Conservation (phyloP, 1,140 invertebrate genomes). For the Drosophila prosaltans region DNA sequence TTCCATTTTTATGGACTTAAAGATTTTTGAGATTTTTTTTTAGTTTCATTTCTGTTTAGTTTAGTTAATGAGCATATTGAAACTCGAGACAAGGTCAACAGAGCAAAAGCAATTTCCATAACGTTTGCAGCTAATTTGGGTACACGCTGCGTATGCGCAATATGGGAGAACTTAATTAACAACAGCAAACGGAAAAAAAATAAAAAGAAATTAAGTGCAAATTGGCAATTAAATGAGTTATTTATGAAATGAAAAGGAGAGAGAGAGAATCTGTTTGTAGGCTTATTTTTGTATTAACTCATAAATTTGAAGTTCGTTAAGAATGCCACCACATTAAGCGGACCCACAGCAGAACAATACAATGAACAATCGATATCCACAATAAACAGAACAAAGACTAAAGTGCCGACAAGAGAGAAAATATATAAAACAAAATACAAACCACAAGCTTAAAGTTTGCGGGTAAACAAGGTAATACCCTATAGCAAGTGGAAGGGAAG, state of each 20-base stretch:
- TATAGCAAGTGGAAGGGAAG: too few species aligned
- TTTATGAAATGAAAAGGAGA: conserved; percentile 65
- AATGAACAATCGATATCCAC: conserved; percentile 63
- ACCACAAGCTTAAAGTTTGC: background rate
- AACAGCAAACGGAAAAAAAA: conserved; percentile 39
- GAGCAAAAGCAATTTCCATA: conserved; percentile 27
- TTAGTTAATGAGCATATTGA: conserved; percentile 29
- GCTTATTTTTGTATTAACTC: conserved; percentile 75
- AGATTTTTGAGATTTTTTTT: background rate
- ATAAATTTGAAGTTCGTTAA: conserved; percentile 81
- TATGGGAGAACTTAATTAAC: conserved; percentile 67
- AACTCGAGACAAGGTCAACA: conserved; percentile 41
- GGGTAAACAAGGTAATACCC: background rate
- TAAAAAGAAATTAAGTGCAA: conserved; percentile 71
- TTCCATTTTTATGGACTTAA: background rate
- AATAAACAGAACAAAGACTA: conserved; percentile 51
- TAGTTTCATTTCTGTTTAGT: background rate
- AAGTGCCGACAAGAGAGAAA: conserved; percentile 37
- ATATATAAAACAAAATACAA: background rate
- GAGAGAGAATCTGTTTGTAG: conserved; percentile 21
- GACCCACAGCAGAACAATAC: conserved; percentile 42
- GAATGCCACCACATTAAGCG: conserved; percentile 79
- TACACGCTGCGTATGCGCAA: conserved; percentile 71
- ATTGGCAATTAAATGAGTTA: conserved; percentile 76
- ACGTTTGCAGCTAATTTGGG: conserved; percentile 20